Evolutionary conservation across 2,113 vertebrate species (phyloP).

Genomic region (Eptesicus fuscus): DNA sequence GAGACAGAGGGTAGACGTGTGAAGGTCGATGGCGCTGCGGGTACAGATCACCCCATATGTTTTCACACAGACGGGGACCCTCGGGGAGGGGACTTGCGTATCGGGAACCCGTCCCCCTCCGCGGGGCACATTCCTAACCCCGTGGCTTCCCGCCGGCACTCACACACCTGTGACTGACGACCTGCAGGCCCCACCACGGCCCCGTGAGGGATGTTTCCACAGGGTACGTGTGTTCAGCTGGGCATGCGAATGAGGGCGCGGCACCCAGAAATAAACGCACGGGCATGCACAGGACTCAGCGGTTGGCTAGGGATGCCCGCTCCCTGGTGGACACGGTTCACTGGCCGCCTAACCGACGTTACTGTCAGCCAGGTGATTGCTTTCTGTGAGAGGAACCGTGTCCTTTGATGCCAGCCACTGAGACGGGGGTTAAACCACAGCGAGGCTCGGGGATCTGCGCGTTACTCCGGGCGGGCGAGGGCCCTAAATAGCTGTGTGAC

Average conservation of each 20-base stretch:
- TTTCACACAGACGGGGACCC: neutral
- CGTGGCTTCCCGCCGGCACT: neutral
- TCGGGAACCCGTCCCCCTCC: neutral
- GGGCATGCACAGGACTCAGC: neutral
- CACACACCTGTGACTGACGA: neutral
- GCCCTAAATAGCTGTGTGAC: neutral
- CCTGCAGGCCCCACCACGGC: neutral
- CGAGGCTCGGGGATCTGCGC: neutral
- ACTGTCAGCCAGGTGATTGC: slow-evolving; percentile 52
- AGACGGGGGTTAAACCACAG: slow-evolving; percentile 54
- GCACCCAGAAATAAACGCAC: slow-evolving; percentile 61
- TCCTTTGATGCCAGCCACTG: slow-evolving; percentile 68
- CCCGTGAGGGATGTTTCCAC: slow-evolving; percentile 67
- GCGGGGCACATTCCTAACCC: neutral
- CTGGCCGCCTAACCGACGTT: slow-evolving; percentile 56
- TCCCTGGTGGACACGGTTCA: slow-evolving; percentile 50
- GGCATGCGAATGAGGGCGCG: slow-evolving; percentile 63
- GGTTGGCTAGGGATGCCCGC: neutral
- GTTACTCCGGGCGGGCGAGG: neutral
- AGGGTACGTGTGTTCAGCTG: slow-evolving; percentile 10
- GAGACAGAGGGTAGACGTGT: neutral
- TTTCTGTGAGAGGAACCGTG: slow-evolving; percentile 60
- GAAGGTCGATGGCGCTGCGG: neutral
- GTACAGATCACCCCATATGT: neutral
- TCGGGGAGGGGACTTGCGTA: neutral